Base-by-base conservation (phyloP, 2,888 invertebrate genomes). In the Synergus umbraculus region DNA sequence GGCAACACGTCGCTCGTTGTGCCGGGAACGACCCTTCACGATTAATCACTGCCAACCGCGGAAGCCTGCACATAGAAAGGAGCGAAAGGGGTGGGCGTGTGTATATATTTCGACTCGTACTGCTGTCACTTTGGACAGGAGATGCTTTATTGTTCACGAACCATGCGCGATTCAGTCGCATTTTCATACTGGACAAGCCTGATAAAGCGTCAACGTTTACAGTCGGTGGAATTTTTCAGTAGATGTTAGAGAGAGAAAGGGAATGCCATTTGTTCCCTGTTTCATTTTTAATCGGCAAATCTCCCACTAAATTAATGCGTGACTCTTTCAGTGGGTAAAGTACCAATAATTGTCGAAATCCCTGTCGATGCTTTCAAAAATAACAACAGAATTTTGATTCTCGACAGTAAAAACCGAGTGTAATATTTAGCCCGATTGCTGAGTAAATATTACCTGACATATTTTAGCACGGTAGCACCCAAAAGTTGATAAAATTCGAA, bases 41-140 rank as follows among this genome's bases (percentile, higher is more conserved):
- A 88, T 88, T 88, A 88, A 88, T 88, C 88, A 88, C 87, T 88
- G 88, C 85, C 87, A 85, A 84, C 82, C 81, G 49, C 81, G 81
- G 41, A 73, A 82, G 82, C 81, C 78, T 83, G 85, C 79, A 69
- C 80, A 58, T 54, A 73, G 73, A 73, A 73, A 54, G 49, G 49
- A 54, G 8, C 37, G 37, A 73, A 37, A n/a, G 73, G 73, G 73
- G 73, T 49, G 44, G 37, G 43, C 7, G 65, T 66, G 46, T 83
- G 83, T 86, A 84, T 87, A 84, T 86, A 86, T 86, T 86, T 84
- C 83, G 86, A 86, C 81, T 84, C 80, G 83, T 85, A 85, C 83
- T 81, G 81, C 82, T 86, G 85, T 85, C 87, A 83, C 83, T 86
- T 84, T 82, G 86, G 84, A 84, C 87, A 84, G 83, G 85, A 85